Conservation (phyloP, 2,113 vertebrate genomes). For the Cryptoleucopteryx plumbea region DNA sequence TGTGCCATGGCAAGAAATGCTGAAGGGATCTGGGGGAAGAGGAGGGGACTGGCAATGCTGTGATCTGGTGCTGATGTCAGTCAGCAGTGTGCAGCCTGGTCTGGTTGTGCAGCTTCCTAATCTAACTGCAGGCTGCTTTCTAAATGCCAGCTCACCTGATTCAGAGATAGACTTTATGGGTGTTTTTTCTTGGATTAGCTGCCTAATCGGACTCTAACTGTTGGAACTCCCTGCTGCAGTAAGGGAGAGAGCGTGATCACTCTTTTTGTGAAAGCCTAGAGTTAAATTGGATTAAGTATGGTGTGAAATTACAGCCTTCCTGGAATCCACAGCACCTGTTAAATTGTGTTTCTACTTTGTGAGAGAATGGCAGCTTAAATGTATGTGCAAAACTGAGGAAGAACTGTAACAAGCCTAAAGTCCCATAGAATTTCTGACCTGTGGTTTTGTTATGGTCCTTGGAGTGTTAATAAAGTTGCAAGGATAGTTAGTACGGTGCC, state of each 20-base stretch:
- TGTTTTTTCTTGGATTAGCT: neutral
- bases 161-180: neutral
- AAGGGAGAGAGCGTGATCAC: neutral
- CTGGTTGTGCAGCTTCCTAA: neutral
- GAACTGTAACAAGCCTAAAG: neutral
- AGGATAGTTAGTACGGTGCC: neutral
- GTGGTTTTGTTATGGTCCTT: neutral
- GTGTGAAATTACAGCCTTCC: neutral
- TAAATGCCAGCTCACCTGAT: neutral
- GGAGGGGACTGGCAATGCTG: neutral
- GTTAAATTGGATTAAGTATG: neutral
- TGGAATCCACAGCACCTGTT: neutral
- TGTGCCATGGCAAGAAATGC: neutral
- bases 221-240: neutral
- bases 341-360: neutral
- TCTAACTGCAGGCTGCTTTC: neutral
- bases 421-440: neutral
- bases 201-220: neutral
- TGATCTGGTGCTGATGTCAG: neutral
- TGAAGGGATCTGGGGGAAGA: neutral
- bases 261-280: neutral
- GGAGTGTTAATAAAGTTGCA: neutral
- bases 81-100: neutral
- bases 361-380: neutral
- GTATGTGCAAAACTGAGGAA: neutral